Evolutionary conservation across 2,797 vertebrate genomes (phyloP).

Genomic region (Chelon auratus): DNA sequence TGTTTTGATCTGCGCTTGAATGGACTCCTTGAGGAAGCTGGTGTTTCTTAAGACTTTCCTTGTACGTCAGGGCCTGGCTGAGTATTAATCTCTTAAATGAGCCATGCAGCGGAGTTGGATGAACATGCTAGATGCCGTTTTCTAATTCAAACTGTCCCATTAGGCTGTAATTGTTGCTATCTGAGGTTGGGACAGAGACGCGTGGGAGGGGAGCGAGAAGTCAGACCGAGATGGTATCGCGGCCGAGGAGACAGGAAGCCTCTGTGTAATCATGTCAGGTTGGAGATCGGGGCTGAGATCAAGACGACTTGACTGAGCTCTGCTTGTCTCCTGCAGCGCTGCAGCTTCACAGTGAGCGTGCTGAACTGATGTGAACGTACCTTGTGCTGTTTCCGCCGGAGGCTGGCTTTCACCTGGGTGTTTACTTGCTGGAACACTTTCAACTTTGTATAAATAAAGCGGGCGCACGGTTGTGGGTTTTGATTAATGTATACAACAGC

Average conservation of each 20-base stretch:
- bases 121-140: constrained; percentile 78
- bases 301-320: constrained; percentile 47
- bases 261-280: constrained; percentile 85
- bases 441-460: constrained; percentile 13
- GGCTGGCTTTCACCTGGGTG: constrained; percentile 43
- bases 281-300: constrained; percentile 75
- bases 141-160: constrained; percentile 83
- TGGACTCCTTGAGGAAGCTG: constrained; percentile 64
- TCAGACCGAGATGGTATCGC: constrained; percentile 83
- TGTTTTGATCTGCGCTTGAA: constrained; percentile 74
- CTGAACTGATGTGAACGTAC: constrained; percentile 48
- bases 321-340: constrained; percentile 46
- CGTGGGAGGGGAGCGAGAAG: constrained; percentile 69
- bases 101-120: constrained; percentile 72
- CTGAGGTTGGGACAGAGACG: constrained; percentile 68
- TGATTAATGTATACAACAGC: constrained; percentile 5
- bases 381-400: constrained; percentile 29
- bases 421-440: constrained; percentile 32
- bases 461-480: constrained; percentile 17
- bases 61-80: constrained; percentile 52
- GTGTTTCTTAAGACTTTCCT: constrained; percentile 61
- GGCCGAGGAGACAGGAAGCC: constrained; percentile 83
- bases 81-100: constrained; percentile 83
- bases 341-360: constrained; percentile 21
- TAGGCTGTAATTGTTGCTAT: constrained; percentile 82